Conservation (phyloP, 2,113 vertebrate species). For the Pongo pygmaeus region DNA sequence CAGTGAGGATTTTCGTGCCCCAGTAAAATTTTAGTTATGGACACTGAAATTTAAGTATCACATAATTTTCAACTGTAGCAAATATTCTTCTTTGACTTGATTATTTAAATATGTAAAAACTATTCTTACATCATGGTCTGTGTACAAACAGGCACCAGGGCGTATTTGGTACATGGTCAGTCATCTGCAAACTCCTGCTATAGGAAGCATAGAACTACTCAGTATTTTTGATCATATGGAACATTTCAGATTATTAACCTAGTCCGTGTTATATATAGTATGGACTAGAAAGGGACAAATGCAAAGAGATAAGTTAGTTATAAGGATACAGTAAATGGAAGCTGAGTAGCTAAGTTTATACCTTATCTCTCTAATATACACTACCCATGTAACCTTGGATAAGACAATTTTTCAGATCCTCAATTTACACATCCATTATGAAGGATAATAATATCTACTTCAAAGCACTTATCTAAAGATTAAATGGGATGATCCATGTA, state of each 20-base stretch:
- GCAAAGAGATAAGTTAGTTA: neutral
- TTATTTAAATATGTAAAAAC: conserved; percentile 14
- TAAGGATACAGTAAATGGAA: neutral
- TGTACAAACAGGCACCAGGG: neutral
- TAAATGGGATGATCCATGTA: neutral
- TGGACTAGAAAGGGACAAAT: neutral
- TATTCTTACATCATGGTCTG: neutral
- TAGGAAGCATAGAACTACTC: neutral
- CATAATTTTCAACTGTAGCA: neutral
- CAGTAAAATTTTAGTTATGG: conserved; percentile 1
- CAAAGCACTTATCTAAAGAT: conserved; percentile 12
- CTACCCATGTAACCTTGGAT: neutral
- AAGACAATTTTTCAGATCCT: neutral
- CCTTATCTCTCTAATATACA: conserved; percentile 7
- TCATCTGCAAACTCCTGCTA: neutral
- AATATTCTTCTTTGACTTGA: neutral
- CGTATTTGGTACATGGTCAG: neutral
- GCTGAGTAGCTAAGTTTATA: conserved; percentile 14
- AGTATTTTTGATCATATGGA: neutral
- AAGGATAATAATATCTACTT: neutral
- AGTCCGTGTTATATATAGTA: neutral
- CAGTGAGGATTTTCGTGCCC: neutral
- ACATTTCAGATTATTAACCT: conserved; percentile 15
- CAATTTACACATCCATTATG: neutral
- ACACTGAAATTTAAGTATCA: conserved; percentile 7